Conservation (phyloP, 2,797 vertebrate genomes). For the Coregonus sp. region DNA sequence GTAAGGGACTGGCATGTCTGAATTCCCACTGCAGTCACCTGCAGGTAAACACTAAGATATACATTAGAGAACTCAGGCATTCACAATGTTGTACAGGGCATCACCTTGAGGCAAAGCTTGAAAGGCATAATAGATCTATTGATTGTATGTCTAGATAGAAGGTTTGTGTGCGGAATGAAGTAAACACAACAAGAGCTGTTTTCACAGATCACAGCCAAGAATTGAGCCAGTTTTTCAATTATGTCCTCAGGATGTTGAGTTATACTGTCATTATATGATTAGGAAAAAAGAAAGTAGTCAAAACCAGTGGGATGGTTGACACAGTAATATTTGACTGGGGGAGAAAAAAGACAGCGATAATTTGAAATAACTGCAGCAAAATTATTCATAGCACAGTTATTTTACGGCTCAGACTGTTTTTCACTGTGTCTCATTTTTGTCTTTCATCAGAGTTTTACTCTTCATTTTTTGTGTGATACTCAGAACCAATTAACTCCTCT, state of each 20-base stretch:
- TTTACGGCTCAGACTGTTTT: conserved; percentile 17
- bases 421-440: conserved; percentile 21
- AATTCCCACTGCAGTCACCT: not conserved
- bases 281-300: not conserved
- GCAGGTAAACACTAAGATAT: not conserved
- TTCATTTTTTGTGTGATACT: conserved; percentile 43
- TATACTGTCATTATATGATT: not conserved
- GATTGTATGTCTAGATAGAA: too few species aligned
- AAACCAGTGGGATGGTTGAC: not conserved
- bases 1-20: not conserved
- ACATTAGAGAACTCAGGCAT: not conserved
- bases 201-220: not conserved
- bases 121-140: not conserved
- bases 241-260: too few species aligned
- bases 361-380: not conserved
- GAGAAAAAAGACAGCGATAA: too few species aligned
- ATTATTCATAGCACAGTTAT: not conserved
- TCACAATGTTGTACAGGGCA: not conserved
- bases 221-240: too few species aligned
- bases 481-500: conserved; percentile 37
- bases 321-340: not conserved
- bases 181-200: too few species aligned
- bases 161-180: not conserved
- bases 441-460: conserved; percentile 43
- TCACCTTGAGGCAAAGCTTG: not conserved